Evolutionary conservation across 2,888 invertebrate species (phyloP), one percentile per base, ranked within the genome.

Genomic region (Cheilosia vernalis): DNA sequence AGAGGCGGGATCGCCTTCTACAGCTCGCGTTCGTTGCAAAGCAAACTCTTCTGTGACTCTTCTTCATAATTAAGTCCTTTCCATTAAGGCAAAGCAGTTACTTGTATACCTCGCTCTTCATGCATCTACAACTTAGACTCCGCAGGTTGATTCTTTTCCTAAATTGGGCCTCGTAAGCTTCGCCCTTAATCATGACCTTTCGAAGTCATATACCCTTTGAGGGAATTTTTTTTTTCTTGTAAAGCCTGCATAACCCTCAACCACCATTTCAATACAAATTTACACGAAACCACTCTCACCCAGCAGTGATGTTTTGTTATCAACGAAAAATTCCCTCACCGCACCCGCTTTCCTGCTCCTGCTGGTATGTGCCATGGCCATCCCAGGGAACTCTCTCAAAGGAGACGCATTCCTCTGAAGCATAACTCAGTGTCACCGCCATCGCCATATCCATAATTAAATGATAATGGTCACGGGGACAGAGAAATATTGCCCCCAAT

Each of bases 381-480:
- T 4, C 13, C 49, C 21, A 19, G 10, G n/a, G 19, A 24, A 17
- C 27, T 27, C 42, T 27, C 66, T 40, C 53, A 67, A 30, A 42
- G 30, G 49, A 33, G 58, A 58, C 70, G 40, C 72, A 53, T 61
- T 72, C 72, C 72, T 47, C 61, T 37, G 53, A 21, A 49, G 69
- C 60, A 79, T 84, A 70, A 66, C 63, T 84, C 74, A 79, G 40
- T 79, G 74, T 70, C 84, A 84, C 69, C 44, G 44, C 73, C 78
- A 78, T 56, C 24, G 63, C 72, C 58, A 78, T 56, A 17, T 63
- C 72, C 58, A 66, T 80, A 84, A 84, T 84, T 74, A 84, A 84
- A 79, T 74, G 74, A 79, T 84, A 79, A 79, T 79, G 79, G 78
- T 64, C 58, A 69, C 64, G 37, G 33, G 44, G 79, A 74, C 73